Evolutionary conservation across 2,113 vertebrate species (phyloP).

Genomic region (Sinocyclocheilus maitianheensis): DNA sequence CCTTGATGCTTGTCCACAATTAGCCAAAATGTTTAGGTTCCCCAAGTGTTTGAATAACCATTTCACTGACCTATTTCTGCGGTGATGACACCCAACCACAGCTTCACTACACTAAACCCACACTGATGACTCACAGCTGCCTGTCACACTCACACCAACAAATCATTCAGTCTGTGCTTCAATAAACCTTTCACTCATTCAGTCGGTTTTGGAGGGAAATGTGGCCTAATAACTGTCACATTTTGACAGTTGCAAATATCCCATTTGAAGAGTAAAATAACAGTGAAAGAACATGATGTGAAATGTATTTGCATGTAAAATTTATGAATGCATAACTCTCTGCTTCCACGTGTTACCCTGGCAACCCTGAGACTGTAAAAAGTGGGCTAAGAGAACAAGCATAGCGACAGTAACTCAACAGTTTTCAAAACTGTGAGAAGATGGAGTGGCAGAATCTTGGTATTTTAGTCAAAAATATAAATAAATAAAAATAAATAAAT

Average conservation of each 20-base stretch:
- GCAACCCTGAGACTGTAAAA: not conserved
- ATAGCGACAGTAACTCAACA: not conserved
- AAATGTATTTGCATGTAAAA: not conserved
- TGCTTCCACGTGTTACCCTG: not conserved
- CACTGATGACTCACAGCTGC: slow-evolving; percentile 30
- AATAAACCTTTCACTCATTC: slow-evolving; percentile 23
- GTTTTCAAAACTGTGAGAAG: not conserved
- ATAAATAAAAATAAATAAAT: not conserved
- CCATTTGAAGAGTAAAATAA: slow-evolving; percentile 6
- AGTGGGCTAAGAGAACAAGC: not conserved
- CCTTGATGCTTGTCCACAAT: not conserved
- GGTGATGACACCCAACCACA: slow-evolving; percentile 18
- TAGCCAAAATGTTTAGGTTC: not conserved
- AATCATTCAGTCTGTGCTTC: slow-evolving; percentile 17
- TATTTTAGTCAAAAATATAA: not conserved
- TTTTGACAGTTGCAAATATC: not conserved
- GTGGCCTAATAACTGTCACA: not conserved
- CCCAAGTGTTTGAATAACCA: not conserved
- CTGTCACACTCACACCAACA: slow-evolving; percentile 21
- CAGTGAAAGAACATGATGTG: not conserved
- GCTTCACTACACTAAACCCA: slow-evolving; percentile 22
- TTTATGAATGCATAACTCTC: not conserved
- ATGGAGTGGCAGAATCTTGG: not conserved
- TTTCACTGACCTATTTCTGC: slow-evolving; percentile 1
- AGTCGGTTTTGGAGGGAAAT: not conserved